A percentile compares a stretch with the other conserved stretches of the same genome.
Evolutionary conservation across 2,113 vertebrate genomes (phyloP).

Genomic region (Eptesicus fuscus): DNA sequence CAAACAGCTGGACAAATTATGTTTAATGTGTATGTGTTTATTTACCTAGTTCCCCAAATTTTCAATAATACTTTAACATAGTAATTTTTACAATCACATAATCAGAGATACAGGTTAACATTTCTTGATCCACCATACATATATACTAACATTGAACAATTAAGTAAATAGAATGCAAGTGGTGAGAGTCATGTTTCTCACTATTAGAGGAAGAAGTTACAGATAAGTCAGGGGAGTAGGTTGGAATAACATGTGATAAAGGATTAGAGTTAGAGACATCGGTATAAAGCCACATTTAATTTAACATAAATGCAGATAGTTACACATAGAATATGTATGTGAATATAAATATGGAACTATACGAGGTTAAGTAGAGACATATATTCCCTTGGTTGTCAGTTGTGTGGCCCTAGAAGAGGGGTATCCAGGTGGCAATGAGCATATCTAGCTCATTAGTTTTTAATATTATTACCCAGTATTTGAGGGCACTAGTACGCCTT

Average conservation of each 20-base stretch:
- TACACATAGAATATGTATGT: not conserved
- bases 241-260: not conserved
- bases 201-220: not conserved
- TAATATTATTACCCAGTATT: not conserved
- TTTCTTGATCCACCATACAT: not conserved
- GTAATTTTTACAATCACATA: not conserved
- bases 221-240: not conserved
- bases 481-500: accelerated
- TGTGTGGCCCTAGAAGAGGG: not conserved
- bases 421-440: too few species aligned
- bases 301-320: not conserved
- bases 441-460: not conserved
- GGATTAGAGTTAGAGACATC: not conserved
- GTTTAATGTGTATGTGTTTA: not conserved
- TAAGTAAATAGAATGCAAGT: not conserved
- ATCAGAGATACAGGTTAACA: not conserved
- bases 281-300: not conserved
- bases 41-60: not conserved
- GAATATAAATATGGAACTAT: not conserved
- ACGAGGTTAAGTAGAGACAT: not conserved
- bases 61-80: not conserved
- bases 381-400: not conserved
- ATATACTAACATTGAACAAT: not conserved
- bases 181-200: not conserved
- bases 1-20: not conserved